Percentiles rank a stretch among this genome's conserved stretches.
phyloP scores from a whole-genome alignment of 2,797 vertebrate genomes.

The Clangula hyemalis region DNA sequence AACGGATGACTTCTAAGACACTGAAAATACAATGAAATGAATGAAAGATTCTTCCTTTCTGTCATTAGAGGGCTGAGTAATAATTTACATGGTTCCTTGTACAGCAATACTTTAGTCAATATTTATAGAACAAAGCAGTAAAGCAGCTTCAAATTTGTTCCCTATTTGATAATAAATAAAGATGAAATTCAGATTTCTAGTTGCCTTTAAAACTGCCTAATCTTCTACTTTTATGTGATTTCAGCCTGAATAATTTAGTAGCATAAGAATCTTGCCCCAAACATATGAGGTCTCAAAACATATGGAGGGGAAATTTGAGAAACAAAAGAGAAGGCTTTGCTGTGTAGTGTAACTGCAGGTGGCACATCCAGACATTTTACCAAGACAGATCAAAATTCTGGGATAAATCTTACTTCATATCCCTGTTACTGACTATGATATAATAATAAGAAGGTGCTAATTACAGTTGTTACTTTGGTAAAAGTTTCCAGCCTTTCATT shows the following conservation, averaged over 20 bases:
- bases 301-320: background rate
- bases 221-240: constrained; percentile 8
- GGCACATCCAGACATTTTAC: background rate
- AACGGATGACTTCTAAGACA: constrained; percentile 32
- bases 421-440: background rate
- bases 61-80: constrained; percentile 44
- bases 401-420: background rate
- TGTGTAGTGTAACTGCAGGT: background rate
- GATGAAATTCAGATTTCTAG: constrained; percentile 18
- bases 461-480: background rate
- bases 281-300: background rate
- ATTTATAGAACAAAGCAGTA: constrained; percentile 59
- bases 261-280: background rate
- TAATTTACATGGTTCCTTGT: constrained; percentile 36
- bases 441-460: background rate
- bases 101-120: constrained; percentile 50
- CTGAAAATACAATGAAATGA: constrained; percentile 28
- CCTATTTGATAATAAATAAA: constrained; percentile 56
- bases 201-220: constrained; percentile 45
- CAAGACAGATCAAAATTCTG: background rate
- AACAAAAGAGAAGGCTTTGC: background rate
- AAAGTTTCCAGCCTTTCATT: background rate
- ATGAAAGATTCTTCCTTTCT: constrained; percentile 40
- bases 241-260: constrained; percentile 28
- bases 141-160: constrained; percentile 47